phyloP scores from a whole-genome alignment of 2,797 vertebrate species.

The Sebastes miniatus region DNA sequence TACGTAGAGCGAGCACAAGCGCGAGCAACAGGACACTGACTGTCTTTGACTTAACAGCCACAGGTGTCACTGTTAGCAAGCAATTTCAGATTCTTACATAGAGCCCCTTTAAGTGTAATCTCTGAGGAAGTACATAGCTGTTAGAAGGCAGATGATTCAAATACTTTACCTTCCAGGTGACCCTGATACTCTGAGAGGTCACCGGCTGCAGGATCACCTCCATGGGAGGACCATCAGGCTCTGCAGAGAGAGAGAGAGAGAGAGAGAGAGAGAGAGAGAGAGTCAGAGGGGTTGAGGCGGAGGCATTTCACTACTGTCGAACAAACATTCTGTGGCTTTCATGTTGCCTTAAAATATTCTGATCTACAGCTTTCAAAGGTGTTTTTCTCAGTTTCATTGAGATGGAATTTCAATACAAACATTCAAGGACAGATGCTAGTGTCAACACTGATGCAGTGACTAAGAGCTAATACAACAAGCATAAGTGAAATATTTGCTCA shows the following conservation, averaged over 20 bases:
- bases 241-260: slow-evolving; percentile 65
- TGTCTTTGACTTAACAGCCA: too few species aligned
- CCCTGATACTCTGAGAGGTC: slow-evolving; percentile 97
- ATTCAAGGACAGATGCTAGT: slow-evolving; percentile 18
- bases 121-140: background rate
- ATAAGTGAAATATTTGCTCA: background rate
- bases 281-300: background rate
- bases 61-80: too few species aligned
- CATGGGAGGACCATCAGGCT: slow-evolving; percentile 96
- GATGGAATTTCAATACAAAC: background rate
- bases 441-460: background rate
- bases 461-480: background rate
- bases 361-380: background rate
- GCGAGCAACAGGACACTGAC: too few species aligned
- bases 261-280: background rate
- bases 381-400: slow-evolving; percentile 8
- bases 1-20: too few species aligned
- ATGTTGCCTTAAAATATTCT: background rate
- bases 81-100: too few species aligned
- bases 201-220: slow-evolving; percentile 95
- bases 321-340: background rate
- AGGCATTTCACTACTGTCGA: background rate
- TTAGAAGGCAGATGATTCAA: background rate
- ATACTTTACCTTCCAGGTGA: slow-evolving; percentile 94
- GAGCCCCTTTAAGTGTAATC: too few species aligned